Evolutionary conservation across 37 sponge, comb jelly and placozoan genomes (phyloP), one percentile per base, ranked within the genome.

Genomic region (Bolinopsis microptera): DNA sequence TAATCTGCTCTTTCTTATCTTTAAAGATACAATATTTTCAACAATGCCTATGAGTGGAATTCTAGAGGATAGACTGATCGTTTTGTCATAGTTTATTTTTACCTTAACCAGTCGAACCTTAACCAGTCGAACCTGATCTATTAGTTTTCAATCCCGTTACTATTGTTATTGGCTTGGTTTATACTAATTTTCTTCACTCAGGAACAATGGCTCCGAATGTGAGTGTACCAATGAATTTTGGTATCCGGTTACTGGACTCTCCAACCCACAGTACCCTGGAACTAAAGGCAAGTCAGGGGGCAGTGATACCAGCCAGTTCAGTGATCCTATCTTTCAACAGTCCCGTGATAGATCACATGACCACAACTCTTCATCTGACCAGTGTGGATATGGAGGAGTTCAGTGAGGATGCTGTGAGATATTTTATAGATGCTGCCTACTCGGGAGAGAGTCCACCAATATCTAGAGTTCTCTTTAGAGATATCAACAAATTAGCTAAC

Each of bases 171-270:
- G n/a, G n/a, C n/a, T n/a, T n/a, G n/a, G n/a, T n/a, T n/a, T n/a
- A n/a, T n/a, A n/a, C n/a, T 48, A 48, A 48, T 48, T 48, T 18
- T 13, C 5, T 18, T 13, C 5, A 48, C 13, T 13, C 61, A 48
- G 61, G 61, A 18, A 48, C 13, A 13, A 28, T 28, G 75, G 75
- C 31, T 23, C 75, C 75, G 75, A 72, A 72, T 30, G 31, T 72
- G 31, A 72, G 75, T 72, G 75, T 72, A n/a, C 75, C 75, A n/a
- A 72, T 28, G 26, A 72, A 72, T 21, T 72, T 72, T 28, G 75
- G 75, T 28, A 5, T n/a, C 31, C 13, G 5, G 31, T 28, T 72
- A n/a, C 75, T n/a, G 31, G 75, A 28, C 31, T 72, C 26, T n/a
- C 26, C 26, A 21, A 28, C 31, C 3, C 75, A 30, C 75, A 72